Evolutionary conservation across 1,140 invertebrate species (phyloP).

Genomic region (Bursaphelenchus mucronatus): DNA sequence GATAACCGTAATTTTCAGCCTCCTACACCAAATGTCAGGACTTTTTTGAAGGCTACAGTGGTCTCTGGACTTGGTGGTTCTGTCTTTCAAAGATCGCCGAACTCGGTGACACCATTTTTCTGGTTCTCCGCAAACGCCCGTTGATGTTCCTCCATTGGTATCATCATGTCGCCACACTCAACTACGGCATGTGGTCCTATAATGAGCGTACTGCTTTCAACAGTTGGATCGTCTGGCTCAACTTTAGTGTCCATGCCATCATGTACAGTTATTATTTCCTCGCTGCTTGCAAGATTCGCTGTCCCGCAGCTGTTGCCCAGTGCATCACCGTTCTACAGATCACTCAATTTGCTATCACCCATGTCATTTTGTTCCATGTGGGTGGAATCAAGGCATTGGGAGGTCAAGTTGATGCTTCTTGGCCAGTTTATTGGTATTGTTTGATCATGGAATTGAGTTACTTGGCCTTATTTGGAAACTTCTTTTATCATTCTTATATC

Average conservation of each 20-base stretch:
- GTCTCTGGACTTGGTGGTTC: slow-evolving; percentile 67
- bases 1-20: slow-evolving; percentile 65
- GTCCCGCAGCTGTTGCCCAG: slow-evolving; percentile 79
- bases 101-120: slow-evolving; percentile 58
- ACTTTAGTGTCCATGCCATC: slow-evolving; percentile 83
- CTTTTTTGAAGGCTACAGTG: slow-evolving; percentile 75
- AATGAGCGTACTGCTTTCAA: slow-evolving; percentile 70
- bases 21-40: slow-evolving; percentile 65
- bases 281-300: slow-evolving; percentile 77
- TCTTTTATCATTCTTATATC: slow-evolving; percentile 64
- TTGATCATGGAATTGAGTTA: slow-evolving; percentile 82
- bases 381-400: slow-evolving; percentile 61
- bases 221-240: slow-evolving; percentile 96
- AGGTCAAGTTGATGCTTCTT: slow-evolving; percentile 64
- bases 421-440: slow-evolving; percentile 79
- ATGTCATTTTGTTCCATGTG: slow-evolving; percentile 81
- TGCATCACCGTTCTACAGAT: slow-evolving; percentile 85
- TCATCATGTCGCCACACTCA: slow-evolving; percentile 71
- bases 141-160: slow-evolving; percentile 68
- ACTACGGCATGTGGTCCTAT: slow-evolving; percentile 79
- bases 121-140: slow-evolving; percentile 54
- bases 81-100: slow-evolving; percentile 60
- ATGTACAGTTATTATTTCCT: slow-evolving; percentile 95
- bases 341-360: slow-evolving; percentile 90
- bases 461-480: slow-evolving; percentile 64